Evolutionary conservation across 2,797 vertebrate genomes (phyloP), one percentile per base, ranked within the genome.

Genomic region (Silurus lanzhouensis): DNA sequence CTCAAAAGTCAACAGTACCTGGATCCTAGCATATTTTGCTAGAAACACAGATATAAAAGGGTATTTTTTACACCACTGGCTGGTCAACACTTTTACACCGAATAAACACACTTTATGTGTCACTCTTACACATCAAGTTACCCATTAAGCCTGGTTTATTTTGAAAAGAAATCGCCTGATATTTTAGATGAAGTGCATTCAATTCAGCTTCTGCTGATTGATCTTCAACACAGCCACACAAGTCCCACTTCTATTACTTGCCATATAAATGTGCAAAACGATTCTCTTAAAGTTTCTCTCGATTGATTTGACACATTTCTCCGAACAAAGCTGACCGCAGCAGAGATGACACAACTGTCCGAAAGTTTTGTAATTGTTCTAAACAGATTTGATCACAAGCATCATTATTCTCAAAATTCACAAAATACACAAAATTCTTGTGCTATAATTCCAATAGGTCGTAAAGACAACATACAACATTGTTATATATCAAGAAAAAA

Each of bases 51-150:
- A 19, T 61, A 13, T 58, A 76, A 76, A 58, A 77, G 55, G 25
- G 60, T 77, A 14, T 77, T 31, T 60, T 60, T 9, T n/a, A n/a
- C 25, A 6, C 17, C 25, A 20, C 75, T 60, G 14, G 19, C 48
- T 10, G 52, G n/a, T 31, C 17, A 77, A 60, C 75, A 22, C 55
- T 77, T 10, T 76, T 25, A 81, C 84, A 44, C 19, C 38, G 83
- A 19, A 22, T 61, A 20, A 55, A 38, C 58, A 79, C 64, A 38
- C 9, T 63, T 60, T 57, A 80, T 80, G 66, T 63, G 66, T 25
- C 66, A 19, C 31, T 22, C 57, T 61, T 46, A 20, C 17, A 22
- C 64, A 72, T 31, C 72, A 71, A 64, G 76, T 61, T 63, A 63
- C 76, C 22, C 31, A 31, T 31, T 61, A 61, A 38, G 52, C 74